Evolutionary conservation across 2,888 invertebrate genomes (phyloP).

Genomic region (Lottia gigantea): DNA sequence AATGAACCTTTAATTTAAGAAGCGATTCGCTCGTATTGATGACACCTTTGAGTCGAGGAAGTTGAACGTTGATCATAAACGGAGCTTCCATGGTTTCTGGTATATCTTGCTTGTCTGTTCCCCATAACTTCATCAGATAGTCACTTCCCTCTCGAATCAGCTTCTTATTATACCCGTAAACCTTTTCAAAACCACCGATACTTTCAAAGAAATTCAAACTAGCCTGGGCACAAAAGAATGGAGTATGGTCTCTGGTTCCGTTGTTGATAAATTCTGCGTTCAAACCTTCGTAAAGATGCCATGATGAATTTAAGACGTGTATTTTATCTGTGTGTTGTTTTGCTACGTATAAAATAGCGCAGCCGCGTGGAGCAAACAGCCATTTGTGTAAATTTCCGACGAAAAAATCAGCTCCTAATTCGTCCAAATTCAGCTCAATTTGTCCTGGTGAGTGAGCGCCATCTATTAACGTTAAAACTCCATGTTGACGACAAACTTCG

Average conservation of each 20-base stretch:
- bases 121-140: slow-evolving; percentile 34
- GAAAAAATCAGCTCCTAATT: slow-evolving; percentile 58
- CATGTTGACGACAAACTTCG: slow-evolving; percentile 47
- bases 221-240: slow-evolving; percentile 34
- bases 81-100: slow-evolving; percentile 47
- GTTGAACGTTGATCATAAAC: slow-evolving; percentile 38
- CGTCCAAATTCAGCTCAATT: slow-evolving; percentile 47
- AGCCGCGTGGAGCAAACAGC: slow-evolving; percentile 56
- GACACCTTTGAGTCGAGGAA: slow-evolving; percentile 33
- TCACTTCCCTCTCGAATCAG: slow-evolving; percentile 37
- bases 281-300: slow-evolving; percentile 32
- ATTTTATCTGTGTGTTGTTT: slow-evolving; percentile 39
- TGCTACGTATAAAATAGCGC: slow-evolving; percentile 55
- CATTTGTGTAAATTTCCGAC: slow-evolving; percentile 63
- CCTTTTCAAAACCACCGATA: slow-evolving; percentile 37
- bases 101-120: slow-evolving; percentile 34
- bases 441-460: slow-evolving; percentile 66
- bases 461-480: slow-evolving; percentile 55
- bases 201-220: slow-evolving; percentile 44
- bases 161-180: slow-evolving; percentile 25
- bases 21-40: not conserved
- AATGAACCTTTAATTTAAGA: not conserved
- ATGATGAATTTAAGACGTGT: slow-evolving; percentile 43
- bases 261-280: slow-evolving; percentile 41
- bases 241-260: slow-evolving; percentile 45